Evolutionary conservation across 2,888 invertebrate genomes (phyloP).

Genomic region (Ariolimax columbianus): DNA sequence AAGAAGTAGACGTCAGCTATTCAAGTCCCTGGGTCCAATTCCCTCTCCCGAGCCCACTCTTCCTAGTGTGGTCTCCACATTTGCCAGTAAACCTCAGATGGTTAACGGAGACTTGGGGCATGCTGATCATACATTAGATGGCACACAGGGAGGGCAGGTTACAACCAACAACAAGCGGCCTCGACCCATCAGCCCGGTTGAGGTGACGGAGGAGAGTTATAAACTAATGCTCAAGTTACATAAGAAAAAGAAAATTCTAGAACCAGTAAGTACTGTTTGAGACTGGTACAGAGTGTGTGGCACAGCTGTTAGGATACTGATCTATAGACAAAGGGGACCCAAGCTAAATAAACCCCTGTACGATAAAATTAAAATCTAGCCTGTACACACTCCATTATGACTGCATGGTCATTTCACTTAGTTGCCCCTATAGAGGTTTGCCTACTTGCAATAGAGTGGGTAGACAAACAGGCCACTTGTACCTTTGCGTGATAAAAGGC

Average conservation of each 20-base stretch:
- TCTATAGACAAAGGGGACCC: too few relatives aligned
- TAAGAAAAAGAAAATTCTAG: constrained; percentile 58
- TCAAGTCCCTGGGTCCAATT: constrained; percentile 68
- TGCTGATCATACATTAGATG: neutral
- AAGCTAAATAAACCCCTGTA: too few relatives aligned
- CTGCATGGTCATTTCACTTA: too few relatives aligned
- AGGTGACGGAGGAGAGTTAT: constrained; percentile 71
- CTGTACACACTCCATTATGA: too few relatives aligned
- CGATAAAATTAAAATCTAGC: too few relatives aligned
- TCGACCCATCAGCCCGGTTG: constrained; percentile 70
- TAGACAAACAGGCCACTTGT: too few relatives aligned
- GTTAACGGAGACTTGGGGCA: constrained; percentile 61
- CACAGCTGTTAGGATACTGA: too few relatives aligned
- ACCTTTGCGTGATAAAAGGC: too few relatives aligned
- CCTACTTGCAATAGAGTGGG: too few relatives aligned
- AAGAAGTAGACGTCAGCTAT: constrained; percentile 68
- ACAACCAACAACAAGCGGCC: constrained; percentile 57
- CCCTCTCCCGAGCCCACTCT: constrained; percentile 73
- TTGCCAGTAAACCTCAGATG: constrained; percentile 62
- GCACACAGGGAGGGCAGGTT: neutral
- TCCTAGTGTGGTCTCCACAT: constrained; percentile 70
- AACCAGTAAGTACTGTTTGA: constrained; percentile 15
- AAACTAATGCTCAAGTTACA: constrained; percentile 67
- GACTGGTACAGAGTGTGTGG: too few relatives aligned
- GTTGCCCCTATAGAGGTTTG: too few relatives aligned